phyloP scores from a whole-genome alignment of 2,888 invertebrate genomes.

The Dasysyrphus tricinctus region DNA sequence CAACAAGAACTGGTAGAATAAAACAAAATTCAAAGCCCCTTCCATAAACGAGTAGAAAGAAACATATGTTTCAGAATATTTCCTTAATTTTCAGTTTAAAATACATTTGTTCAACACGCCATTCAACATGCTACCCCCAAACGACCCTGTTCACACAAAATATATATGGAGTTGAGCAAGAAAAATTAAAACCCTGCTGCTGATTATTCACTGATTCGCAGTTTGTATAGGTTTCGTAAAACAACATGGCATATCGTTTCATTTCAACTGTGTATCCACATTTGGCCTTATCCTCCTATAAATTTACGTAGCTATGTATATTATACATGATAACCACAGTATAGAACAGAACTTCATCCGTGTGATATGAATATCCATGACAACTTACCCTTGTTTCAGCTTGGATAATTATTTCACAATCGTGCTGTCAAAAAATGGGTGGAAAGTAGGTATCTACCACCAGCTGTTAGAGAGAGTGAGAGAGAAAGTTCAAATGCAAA shows the following conservation, averaged over 20 bases:
- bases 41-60: neutral
- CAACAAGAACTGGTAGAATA: neutral
- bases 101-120: constrained; percentile 19
- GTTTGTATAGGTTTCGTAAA: constrained; percentile 25
- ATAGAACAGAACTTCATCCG: neutral
- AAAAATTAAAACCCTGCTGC: constrained; percentile 21
- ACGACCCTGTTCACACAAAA: constrained; percentile 18
- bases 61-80: neutral
- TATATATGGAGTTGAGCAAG: neutral
- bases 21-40: neutral
- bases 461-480: neutral
- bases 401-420: constrained; percentile 35
- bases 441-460: neutral
- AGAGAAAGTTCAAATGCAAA: neutral
- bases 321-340: neutral
- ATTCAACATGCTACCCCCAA: constrained; percentile 8
- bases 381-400: constrained; percentile 37
- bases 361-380: constrained; percentile 22
- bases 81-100: constrained; percentile 19
- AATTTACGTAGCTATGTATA: neutral
- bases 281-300: constrained; percentile 12
- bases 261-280: neutral
- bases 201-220: constrained; percentile 39
- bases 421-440: constrained; percentile 11
- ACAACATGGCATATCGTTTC: constrained; percentile 12